Base-by-base conservation (phyloP, 2,797 vertebrate species). In the Jordanella pulchra region DNA sequence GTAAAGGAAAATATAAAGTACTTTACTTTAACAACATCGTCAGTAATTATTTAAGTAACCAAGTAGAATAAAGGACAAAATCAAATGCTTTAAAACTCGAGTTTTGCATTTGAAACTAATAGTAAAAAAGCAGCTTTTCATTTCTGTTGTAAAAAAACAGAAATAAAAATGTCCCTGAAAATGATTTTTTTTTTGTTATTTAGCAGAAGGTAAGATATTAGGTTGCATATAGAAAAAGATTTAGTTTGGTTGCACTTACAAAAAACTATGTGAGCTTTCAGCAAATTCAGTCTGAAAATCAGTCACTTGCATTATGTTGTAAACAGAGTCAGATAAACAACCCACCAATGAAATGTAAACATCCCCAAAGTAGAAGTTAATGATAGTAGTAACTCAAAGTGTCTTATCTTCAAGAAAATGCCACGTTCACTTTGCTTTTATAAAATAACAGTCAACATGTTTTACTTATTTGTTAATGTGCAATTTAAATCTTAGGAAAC, bases 31-130 rank as follows among this genome's bases (percentile, higher is more conserved):
- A 65, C 53, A 45, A 45, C 11, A 76, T 15, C 25, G 10, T 48
- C 47, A 11, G n/a, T 68, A 32, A 80, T 76, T 56, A 78, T 67
- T 35, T 48, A 48, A 21, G 6, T 21, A 10, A 10, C 44, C 4
- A 39, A 47, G 39, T 51, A 9, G 17, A 51, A 48, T 39, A 27
- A 1, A 67, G 5, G 0, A 60, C 71, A 73, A 28, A 78, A 44
- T 74, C 14, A 3, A 69, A 67, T 30, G 51, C 5, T 39, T 21
- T 67, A 35, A 32, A 53, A 25, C 21, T 7, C 9, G n/a, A 23
- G 73, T 1, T 42, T 39, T 53, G 68, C 44, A 81, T 77, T 70
- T 73, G 35, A 47, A 81, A 76, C 70, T 80, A 12, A 60, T 61
- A 12, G 21, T 17, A 42, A 72, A 2, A 68, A 73, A 18, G 48